Conservation (phyloP, 2,113 vertebrate species). For the Mormyrus iriodes region DNA sequence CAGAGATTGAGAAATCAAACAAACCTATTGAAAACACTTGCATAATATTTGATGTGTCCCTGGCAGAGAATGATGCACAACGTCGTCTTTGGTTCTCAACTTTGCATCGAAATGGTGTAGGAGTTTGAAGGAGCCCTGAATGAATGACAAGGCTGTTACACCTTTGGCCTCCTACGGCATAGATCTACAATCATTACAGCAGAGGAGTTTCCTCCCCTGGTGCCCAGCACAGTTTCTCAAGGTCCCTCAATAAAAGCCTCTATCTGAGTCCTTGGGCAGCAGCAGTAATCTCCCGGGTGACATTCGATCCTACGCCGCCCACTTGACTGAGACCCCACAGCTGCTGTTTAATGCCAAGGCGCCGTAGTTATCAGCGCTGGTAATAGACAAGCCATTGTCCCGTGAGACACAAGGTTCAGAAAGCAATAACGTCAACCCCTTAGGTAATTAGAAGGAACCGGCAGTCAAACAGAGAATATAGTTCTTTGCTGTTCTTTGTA, state of each 20-base stretch:
- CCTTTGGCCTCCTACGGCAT: background rate
- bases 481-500: background rate
- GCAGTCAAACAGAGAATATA: background rate
- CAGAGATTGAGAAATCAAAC: constrained; percentile 37
- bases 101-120: background rate
- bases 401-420: background rate
- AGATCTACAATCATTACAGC: background rate
- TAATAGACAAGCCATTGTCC: background rate
- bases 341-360: background rate
- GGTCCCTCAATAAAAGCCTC: background rate
- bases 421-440: background rate
- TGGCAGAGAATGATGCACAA: background rate
- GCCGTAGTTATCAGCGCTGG: background rate
- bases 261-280: background rate
- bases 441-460: background rate
- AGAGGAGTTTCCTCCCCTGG: background rate
- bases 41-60: background rate
- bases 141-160: background rate
- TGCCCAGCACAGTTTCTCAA: background rate
- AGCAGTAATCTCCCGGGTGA: background rate
- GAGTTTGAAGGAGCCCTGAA: background rate
- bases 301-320: background rate
- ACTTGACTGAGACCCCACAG: background rate
- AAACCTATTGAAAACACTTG: constrained; percentile 6
- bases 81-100: background rate